Base-by-base conservation (phyloP, 2,797 vertebrate species). In the Spinibarbus caldwelli region DNA sequence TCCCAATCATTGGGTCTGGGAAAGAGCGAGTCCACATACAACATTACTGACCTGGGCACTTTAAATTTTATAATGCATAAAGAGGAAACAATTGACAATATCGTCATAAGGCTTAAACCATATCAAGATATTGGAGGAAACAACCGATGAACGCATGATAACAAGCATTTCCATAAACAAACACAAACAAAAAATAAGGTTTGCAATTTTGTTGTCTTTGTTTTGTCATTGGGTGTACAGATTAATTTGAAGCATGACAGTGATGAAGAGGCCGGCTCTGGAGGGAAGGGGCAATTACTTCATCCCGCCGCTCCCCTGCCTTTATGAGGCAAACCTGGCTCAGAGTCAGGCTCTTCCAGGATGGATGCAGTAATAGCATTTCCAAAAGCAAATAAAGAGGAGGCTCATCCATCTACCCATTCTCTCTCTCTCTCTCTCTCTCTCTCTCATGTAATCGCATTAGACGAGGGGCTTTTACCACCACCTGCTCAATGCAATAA, bases 391-490 rank as follows among this genome's bases (percentile, higher is more conserved):
- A 85, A 84, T 84, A 91, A 86, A 85, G 73, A 79, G 78, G 43
- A 82, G 66, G 6, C 80, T 75, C 83, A 86, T 86, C 85, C 86
- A 82, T 89, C 85, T 79, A 83, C 36, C 62, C 73, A 72, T 80
- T 89, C 87, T 88, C 80, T 88, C 82, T 85, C 85, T 84, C 72
- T 78, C 73, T 83, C 64, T 23, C 54, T 49, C 34, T 38, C 59
- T 89, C 86, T 86, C 83, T 87, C 86, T 86, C 76, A 70, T 31
- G 66, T 91, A 92, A 93, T 93, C 90, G 88, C 87, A 92, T 93
- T 91, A 92, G 76, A 77, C 64, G 83, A 86, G 81, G 70, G 90
- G 85, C 86, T 87, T 83, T 86, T 86, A 91, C 72, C 80, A 83
- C 49, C 76, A 88, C 88, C 86, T 86, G 85, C 85, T 88, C 87